Evolutionary conservation across 2,888 invertebrate species (phyloP).

Genomic region (Frankliniella intonsa): DNA sequence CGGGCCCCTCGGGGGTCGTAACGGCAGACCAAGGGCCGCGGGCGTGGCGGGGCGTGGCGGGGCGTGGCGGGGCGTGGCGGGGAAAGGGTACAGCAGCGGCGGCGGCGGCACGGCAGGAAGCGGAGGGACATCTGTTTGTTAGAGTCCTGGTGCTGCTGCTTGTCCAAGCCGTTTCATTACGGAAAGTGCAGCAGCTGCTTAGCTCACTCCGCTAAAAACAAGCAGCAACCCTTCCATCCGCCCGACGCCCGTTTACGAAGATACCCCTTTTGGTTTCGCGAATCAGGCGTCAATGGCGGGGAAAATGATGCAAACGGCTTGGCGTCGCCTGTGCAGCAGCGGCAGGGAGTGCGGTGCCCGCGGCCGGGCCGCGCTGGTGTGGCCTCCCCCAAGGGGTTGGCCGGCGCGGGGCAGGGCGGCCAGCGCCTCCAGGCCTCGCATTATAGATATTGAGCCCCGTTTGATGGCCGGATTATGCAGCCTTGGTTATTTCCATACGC

Average conservation of each 20-base stretch:
- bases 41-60: neutral
- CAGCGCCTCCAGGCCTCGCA: neutral
- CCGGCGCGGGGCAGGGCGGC: neutral
- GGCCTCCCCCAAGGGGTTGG: slow-evolving; percentile 14
- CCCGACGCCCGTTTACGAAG: neutral
- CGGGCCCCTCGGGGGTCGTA: slow-evolving; percentile 14
- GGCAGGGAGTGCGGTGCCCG: neutral
- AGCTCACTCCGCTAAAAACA: too few relatives aligned
- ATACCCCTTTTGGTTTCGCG: neutral
- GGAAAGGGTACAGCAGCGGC: too few relatives aligned
- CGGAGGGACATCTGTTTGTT: too few relatives aligned
- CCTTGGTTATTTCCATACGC: slow-evolving; percentile 21
- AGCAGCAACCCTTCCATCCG: neutral
- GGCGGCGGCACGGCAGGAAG: too few relatives aligned
- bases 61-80: neutral
- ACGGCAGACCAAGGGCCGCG: neutral
- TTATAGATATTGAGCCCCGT: slow-evolving; percentile 20
- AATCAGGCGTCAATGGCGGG: slow-evolving; percentile 17
- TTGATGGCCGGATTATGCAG: slow-evolving; percentile 22
- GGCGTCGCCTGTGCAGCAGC: neutral
- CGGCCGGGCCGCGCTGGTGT: neutral
- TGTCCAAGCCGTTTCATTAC: too few relatives aligned
- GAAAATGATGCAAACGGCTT: slow-evolving; percentile 8
- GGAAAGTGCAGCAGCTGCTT: neutral
- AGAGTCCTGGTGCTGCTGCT: too few relatives aligned